phyloP scores from a whole-genome alignment of 2,113 vertebrate species.

The Boleophthalmus pectinirostris region DNA sequence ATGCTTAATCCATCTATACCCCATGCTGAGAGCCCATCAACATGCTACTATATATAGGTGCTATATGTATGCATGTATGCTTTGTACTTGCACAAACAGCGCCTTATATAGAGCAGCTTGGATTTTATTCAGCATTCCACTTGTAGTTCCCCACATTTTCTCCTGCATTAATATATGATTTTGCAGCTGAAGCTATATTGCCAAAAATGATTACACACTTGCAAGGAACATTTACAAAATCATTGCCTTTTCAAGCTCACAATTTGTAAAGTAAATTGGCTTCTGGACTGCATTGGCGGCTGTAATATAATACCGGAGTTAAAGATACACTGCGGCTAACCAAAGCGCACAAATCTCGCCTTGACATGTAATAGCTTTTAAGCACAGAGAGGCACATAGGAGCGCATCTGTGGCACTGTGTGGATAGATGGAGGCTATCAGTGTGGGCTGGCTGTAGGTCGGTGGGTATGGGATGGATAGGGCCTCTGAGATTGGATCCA shows the following conservation, averaged over 20 bases:
- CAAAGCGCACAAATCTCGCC: slow-evolving; percentile 47
- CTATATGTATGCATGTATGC: neutral
- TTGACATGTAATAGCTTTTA: slow-evolving; percentile 62
- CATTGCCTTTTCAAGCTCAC: slow-evolving; percentile 40
- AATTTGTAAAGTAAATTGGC: slow-evolving; percentile 49
- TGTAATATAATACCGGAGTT: slow-evolving; percentile 57
- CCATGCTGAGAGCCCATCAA: neutral
- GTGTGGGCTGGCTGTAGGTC: slow-evolving; percentile 39
- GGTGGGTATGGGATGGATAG: slow-evolving; percentile 49
- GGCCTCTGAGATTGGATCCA: slow-evolving; percentile 64
- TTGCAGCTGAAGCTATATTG: slow-evolving; percentile 10
- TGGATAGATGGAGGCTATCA: slow-evolving; percentile 59
- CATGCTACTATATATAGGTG: neutral
- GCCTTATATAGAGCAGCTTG: neutral
- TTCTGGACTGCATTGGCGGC: slow-evolving; percentile 46
- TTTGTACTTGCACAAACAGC: neutral
- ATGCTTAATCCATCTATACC: neutral
- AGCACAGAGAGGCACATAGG: slow-evolving; percentile 52
- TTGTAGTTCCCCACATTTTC: neutral
- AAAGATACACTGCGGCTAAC: slow-evolving; percentile 36
- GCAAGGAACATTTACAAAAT: slow-evolving; percentile 45
- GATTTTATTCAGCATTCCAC: slow-evolving; percentile 21
- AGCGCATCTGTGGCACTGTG: slow-evolving; percentile 52
- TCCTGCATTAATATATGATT: slow-evolving; percentile 16
- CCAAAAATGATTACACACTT: slow-evolving; percentile 15